Evolutionary conservation across 2,113 vertebrate genomes (phyloP).

Genomic region (Nycticryphes semicollaris): DNA sequence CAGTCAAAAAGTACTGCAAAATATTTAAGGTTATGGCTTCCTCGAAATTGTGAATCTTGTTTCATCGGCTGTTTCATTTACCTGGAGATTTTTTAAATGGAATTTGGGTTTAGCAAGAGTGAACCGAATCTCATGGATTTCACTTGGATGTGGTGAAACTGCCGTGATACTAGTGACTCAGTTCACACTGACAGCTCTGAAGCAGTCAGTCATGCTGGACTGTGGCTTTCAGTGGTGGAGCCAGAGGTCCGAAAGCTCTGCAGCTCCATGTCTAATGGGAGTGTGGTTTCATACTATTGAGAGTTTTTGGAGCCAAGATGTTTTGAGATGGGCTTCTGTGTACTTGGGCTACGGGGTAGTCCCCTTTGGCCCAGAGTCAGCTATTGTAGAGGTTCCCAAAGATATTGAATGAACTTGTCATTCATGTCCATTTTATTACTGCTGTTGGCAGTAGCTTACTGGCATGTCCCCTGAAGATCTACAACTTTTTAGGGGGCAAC

Average conservation of each 20-base stretch:
- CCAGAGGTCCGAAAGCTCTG: background rate
- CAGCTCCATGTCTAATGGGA: background rate
- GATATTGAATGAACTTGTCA: background rate
- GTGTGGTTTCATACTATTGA: background rate
- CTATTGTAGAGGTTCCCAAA: background rate
- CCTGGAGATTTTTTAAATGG: background rate
- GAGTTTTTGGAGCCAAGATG: background rate
- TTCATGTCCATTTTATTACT: background rate
- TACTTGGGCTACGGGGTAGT: background rate
- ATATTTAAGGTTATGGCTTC: background rate
- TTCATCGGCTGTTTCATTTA: background rate
- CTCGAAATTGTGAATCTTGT: background rate
- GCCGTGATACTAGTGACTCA: background rate
- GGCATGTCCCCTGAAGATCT: background rate
- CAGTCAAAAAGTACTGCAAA: background rate
- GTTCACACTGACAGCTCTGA: background rate
- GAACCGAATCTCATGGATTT: background rate
- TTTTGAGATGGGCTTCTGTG: slow-evolving; percentile 1
- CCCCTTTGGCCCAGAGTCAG: background rate
- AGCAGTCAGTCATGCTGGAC: background rate
- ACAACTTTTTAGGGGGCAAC: background rate
- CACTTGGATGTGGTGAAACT: background rate
- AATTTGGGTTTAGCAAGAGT: background rate
- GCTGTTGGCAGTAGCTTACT: background rate
- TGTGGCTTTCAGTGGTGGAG: background rate